Conservation (phyloP, 2,888 invertebrate species). For the Cerceris rybyensis region DNA sequence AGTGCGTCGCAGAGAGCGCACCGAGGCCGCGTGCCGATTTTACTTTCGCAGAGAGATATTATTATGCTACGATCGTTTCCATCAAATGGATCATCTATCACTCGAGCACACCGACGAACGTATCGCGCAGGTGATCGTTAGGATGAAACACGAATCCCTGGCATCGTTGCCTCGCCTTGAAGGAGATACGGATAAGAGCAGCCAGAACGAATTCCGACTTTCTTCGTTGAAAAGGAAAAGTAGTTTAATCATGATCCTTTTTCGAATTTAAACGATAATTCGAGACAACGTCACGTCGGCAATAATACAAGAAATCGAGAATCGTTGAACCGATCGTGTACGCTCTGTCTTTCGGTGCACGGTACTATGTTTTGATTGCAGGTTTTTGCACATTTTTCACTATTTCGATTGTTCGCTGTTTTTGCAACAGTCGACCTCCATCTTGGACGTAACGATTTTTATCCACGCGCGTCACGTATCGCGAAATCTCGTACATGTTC, state of each 20-base stretch:
- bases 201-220: too few species aligned
- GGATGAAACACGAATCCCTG: not conserved
- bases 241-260: not conserved
- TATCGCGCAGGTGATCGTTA: not conserved
- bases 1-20: constrained; percentile 18
- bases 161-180: not conserved
- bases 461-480: constrained; percentile 35
- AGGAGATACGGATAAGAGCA: not conserved
- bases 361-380: too few species aligned
- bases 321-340: not conserved
- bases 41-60: constrained; percentile 54
- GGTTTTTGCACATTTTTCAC: too few species aligned
- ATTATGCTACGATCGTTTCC: constrained; percentile 2
- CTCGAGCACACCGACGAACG: not conserved
- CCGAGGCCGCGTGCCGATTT: constrained; percentile 42
- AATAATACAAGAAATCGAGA: not conserved
- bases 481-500: constrained; percentile 30
- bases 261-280: not conserved
- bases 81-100: constrained; percentile 1
- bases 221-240: constrained; percentile 1
- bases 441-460: constrained; percentile 13
- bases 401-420: not conserved
- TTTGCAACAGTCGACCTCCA: constrained; percentile 22
- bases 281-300: not conserved
- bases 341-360: constrained; percentile 9